Evolutionary conservation across 2,113 vertebrate species (phyloP).

Genomic region (Monarcha castaneiventris): DNA sequence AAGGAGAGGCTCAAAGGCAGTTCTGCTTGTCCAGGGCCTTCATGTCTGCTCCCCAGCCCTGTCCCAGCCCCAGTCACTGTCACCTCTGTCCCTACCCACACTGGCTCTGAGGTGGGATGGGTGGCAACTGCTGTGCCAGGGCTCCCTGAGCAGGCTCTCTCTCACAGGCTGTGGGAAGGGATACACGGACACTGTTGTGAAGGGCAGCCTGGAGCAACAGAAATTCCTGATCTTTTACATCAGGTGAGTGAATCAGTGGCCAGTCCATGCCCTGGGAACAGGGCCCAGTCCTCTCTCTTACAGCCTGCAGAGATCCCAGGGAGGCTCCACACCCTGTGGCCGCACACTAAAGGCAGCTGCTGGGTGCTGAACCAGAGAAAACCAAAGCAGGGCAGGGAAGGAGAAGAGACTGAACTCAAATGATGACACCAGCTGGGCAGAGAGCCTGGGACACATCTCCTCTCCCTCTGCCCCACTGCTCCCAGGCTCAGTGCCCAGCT

Average conservation of each 20-base stretch:
- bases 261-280: background rate
- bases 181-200: conserved; percentile 82
- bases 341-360: background rate
- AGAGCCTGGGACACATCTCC: background rate
- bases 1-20: background rate
- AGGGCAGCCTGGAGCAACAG: conserved; percentile 80
- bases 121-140: background rate
- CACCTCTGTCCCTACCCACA: background rate
- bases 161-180: conserved; percentile 81
- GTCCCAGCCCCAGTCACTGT: background rate
- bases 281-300: background rate
- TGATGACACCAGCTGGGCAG: background rate
- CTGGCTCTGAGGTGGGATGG: background rate
- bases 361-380: background rate
- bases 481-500: background rate
- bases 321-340: background rate
- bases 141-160: background rate
- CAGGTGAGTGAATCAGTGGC: conserved; percentile 70
- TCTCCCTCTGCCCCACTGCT: background rate
- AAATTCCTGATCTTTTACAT: conserved; percentile 87
- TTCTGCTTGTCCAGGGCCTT: background rate
- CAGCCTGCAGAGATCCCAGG: background rate
- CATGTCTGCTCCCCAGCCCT: background rate
- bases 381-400: background rate
- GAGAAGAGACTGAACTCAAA: background rate